Percentiles rank a stretch among this genome's conserved stretches.
Evolutionary conservation across 2,888 invertebrate species (phyloP).

Genomic region (Drosophila maculinotata): DNA sequence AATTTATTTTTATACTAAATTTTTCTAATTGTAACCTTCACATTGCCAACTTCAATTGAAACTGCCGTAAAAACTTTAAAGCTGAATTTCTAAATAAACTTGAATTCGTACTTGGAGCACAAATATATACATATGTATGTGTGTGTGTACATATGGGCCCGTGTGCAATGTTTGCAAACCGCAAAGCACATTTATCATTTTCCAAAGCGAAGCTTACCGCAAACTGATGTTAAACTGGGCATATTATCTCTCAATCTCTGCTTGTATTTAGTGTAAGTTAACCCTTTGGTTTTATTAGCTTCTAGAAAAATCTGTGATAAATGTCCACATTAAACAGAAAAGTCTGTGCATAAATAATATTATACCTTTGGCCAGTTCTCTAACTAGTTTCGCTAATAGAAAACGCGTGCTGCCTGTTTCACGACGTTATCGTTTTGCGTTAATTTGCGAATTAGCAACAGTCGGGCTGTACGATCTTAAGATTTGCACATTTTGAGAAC

Average conservation of each 20-base stretch:
- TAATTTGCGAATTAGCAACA: conserved; percentile 35
- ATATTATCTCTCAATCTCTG: conserved; percentile 30
- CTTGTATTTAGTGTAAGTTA: conserved; percentile 2
- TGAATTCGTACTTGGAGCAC: neutral
- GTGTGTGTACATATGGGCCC: conserved; percentile 23
- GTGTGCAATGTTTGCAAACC: conserved; percentile 62
- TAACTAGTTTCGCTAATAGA: conserved; percentile 29
- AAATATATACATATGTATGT: neutral
- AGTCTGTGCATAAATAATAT: too few relatives aligned
- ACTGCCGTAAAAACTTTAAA: conserved; percentile 29
- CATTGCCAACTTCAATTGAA: conserved; percentile 39
- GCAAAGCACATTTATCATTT: conserved; percentile 39
- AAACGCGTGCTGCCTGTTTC: conserved; percentile 35
- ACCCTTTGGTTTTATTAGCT: neutral
- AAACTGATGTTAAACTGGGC: conserved; percentile 30
- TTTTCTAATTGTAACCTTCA: conserved; percentile 37
- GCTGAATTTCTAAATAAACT: conserved; percentile 26
- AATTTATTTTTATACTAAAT: conserved; percentile 3
- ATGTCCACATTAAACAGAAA: neutral
- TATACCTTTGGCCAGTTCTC: too few relatives aligned
- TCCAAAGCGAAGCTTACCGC: conserved; percentile 40
- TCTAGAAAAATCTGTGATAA: conserved; percentile 23
- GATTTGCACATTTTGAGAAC: conserved; percentile 6
- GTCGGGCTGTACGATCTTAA: conserved; percentile 6
- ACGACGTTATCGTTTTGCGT: conserved; percentile 19